These are phyloP conservation scores for Bombus polaris DNA, from an alignment of 1,140 invertebrate genomes.

Conservation along the genomic window DNA sequence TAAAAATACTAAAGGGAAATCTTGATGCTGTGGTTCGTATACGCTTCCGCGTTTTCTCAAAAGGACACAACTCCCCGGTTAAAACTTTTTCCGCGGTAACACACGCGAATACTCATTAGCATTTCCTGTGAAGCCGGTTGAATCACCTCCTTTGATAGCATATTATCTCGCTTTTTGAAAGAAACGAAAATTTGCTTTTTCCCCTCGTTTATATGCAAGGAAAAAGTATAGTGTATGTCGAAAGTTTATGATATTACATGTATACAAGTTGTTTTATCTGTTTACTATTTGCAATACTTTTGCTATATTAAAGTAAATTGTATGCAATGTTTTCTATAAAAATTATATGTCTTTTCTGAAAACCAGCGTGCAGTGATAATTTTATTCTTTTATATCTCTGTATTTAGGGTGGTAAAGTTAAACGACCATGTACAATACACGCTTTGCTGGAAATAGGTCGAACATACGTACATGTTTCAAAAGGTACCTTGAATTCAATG, in stretches of 20 bases:
- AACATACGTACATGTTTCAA: neutral
- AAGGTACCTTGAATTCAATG: neutral
- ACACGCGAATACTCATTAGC: conserved; percentile 4
- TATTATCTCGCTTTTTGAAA: neutral
- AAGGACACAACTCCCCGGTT: neutral
- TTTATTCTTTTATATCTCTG: neutral
- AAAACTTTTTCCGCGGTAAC: neutral
- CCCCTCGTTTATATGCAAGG: neutral
- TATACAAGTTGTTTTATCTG: neutral
- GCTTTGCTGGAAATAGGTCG: neutral
- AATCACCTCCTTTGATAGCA: neutral
- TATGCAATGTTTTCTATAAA: too few species aligned
- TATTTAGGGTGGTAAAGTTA: neutral
- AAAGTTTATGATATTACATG: neutral
- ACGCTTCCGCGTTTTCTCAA: neutral
- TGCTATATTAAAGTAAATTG: too few species aligned
- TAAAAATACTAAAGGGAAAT: neutral
- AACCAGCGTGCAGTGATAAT: neutral
- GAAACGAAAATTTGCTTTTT: neutral
- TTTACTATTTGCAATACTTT: too few species aligned
- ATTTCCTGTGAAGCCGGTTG: neutral
- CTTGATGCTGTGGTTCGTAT: too few species aligned
- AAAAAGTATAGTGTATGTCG: neutral
- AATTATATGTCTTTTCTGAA: too few species aligned
- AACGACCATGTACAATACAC: neutral